phyloP scores from a whole-genome alignment of 2,888 invertebrate genomes.

The Melieria omissa region DNA sequence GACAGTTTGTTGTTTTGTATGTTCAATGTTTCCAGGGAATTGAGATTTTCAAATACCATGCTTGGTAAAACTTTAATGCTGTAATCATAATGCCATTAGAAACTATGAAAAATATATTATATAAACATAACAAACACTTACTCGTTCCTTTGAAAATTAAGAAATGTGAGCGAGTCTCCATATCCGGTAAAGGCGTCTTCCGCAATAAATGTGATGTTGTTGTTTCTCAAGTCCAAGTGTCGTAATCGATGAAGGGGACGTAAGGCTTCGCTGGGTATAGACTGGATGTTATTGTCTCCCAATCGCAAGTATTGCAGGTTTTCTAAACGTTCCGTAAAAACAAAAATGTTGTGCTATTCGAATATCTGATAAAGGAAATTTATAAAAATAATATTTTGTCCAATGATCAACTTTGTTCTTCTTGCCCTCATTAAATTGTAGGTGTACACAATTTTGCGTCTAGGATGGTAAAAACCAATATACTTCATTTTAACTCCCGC shows the following conservation, averaged over 20 bases:
- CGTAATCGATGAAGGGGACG: constrained; percentile 86
- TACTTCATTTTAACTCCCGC: too few species aligned
- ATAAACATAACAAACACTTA: constrained; percentile 67
- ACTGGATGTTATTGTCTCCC: constrained; percentile 88
- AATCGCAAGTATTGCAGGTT: constrained; percentile 89
- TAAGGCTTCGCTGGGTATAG: constrained; percentile 86
- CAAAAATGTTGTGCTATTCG: constrained; percentile 15
- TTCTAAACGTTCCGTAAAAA: constrained; percentile 70
- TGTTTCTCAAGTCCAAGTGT: constrained; percentile 86
- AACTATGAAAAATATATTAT: too few species aligned
- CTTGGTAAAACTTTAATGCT: constrained; percentile 86
- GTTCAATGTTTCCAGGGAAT: constrained; percentile 88
- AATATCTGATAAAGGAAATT: background rate
- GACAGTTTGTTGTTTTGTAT: constrained; percentile 88
- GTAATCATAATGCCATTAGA: constrained; percentile 40
- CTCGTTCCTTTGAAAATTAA: constrained; percentile 92
- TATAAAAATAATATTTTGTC: background rate
- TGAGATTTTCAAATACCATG: constrained; percentile 87
- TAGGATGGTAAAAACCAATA: too few species aligned
- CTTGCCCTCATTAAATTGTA: too few species aligned
- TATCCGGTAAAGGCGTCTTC: constrained; percentile 91
- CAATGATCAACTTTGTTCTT: too few species aligned
- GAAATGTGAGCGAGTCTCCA: constrained; percentile 91
- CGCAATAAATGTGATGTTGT: constrained; percentile 84
- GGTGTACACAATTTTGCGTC: too few species aligned